Evolutionary conservation across 2,888 invertebrate genomes (phyloP), one percentile per base, ranked within the genome.

Genomic region (Caenorhabditis sp.): DNA sequence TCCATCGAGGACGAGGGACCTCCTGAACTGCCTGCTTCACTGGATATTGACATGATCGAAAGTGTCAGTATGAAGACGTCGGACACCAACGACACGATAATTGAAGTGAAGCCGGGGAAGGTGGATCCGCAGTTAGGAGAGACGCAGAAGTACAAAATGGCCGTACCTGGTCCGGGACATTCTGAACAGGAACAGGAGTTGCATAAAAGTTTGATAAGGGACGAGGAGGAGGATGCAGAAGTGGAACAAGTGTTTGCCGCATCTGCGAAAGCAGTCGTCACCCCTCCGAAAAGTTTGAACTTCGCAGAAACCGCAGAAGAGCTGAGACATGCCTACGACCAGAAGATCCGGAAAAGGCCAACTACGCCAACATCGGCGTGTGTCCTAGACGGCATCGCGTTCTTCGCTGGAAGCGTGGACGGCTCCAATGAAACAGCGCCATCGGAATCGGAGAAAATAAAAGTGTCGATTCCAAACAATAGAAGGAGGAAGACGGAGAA

Each of bases 81-180:
- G 16, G 86, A 89, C 66, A 89, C 89, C 2, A 88, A 85, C 44
- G 91, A 91, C 77, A 91, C 91, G 2, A 91, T 91, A 63, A 88
- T 91, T 58, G 91, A 91, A 85, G 91, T 82, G 70, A 84, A 84
- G 59, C 72, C 51, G 10, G 77, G 38, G 19, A 74, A 74, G 31
- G 72, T 86, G 38, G 91, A 91, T 79, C 86, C 84, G 22, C 86
- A 88, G 4, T 58, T 89, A 59, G 91, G 91, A 38, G 91, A 91
- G 80, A 91, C 91, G 8, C 91, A 91, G 63, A 91, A 91, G 66
- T 91, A 91, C 74, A 87, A 88, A 66, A 90, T 91, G 90, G 81
- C 86, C 1, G 90, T 91, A 14, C 90, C 91, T 2, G 91, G 90
- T 10, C 91, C 91, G 1, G 91, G 89, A 16, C 87, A 88, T 49